Evolutionary conservation across 1,140 invertebrate genomes (phyloP), one percentile per base, ranked within the genome.

Genomic region (Conus ventricosus): DNA sequence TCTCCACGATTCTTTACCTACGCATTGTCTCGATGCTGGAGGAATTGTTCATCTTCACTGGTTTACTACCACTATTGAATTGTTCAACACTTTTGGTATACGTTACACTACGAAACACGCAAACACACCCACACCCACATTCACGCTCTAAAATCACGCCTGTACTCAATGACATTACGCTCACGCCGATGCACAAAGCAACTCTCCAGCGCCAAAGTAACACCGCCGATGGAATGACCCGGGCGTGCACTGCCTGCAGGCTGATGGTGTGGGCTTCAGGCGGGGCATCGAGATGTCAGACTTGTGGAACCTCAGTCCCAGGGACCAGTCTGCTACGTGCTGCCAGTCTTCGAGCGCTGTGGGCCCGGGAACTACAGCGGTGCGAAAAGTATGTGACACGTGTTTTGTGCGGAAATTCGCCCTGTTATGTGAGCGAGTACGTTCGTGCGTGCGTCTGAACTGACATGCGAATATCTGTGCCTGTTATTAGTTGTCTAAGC

Each of bases 301-400:
- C 95, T 94, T 99, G 1, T 99, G 98, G 98, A 97, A 97, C 71
- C 96, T 99, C 93, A 97, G 98, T 91, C 97, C 97, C 7, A 96
- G 97, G 91, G 98, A 99, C 94, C 96, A 96, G 78, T 97, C 98
- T 27, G 95, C 95, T 60, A 97, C 94, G 96, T 99, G 11, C 97
- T 98, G 82, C 97, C 97, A 10, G 95, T 96, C 81, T 99, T 99
- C 94, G 97, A 98, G 88, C 97, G 97, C 95, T 97, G 94, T 99
- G 98, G 98, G 96, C 97, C 83, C 94, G 96, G 67, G 94, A 94
- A 90, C 53, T 95, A 5, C 53, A 76, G 7, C 63, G 86, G 8
- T 89, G 88, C 54, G 5, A 23, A 39, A 78, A 27, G 76, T 96
- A 78, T 97, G 57, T 39, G 39, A 39, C 39, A 39, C 39, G 39